Evolutionary conservation across 2,113 vertebrate species (phyloP), one percentile per base, ranked within the genome.

Genomic region (Solenodon paradoxus): DNA sequence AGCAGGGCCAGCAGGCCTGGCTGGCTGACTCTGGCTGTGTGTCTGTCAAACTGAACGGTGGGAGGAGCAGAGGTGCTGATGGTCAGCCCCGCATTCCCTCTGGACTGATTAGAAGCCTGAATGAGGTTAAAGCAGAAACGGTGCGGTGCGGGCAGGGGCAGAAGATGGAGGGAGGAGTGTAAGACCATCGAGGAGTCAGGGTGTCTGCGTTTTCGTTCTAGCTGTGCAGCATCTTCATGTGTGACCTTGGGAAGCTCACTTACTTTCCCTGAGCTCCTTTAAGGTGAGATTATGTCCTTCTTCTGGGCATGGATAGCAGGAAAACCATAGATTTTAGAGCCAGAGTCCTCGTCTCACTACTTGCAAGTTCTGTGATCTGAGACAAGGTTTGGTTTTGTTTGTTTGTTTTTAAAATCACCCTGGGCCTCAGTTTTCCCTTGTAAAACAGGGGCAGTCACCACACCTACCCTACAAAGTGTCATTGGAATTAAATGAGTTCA

Each of bases 31-130:
- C 0, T 64, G 49, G 68, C 66, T 13, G 5, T 17, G 35, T 30
- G 4, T 32, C 22, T 30, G 0, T 88, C 72, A 0, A 88, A 74
- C 57, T 1, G 40, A 66, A 96, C 0, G 0, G 15, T 68, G 59
- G 92, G 94, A 47, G 95, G 81, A 9, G 72, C 3, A 0, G 40
- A 59, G 28, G 78, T 12, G 1, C 82, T 88, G 86, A 95, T 81
- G 66, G 68, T 47, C 82, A 94, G 89, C 3, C 26, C 49, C 22
- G 40, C 1, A 2, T 3, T 71, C n/a, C 26, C 66, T 59, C 20
- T 40, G 51, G 71, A 53, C 66, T 61, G 30, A 22, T 53, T 3
- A 15, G 30, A 57, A 40, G 59, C 45, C 72, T 92, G 86, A 9
- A 45, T 10, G 51, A 79, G 42, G 35, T 10, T 74, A 69, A 80